Evolutionary conservation across 2,888 invertebrate species (phyloP).

Genomic region (Drosophila stalkeri): DNA sequence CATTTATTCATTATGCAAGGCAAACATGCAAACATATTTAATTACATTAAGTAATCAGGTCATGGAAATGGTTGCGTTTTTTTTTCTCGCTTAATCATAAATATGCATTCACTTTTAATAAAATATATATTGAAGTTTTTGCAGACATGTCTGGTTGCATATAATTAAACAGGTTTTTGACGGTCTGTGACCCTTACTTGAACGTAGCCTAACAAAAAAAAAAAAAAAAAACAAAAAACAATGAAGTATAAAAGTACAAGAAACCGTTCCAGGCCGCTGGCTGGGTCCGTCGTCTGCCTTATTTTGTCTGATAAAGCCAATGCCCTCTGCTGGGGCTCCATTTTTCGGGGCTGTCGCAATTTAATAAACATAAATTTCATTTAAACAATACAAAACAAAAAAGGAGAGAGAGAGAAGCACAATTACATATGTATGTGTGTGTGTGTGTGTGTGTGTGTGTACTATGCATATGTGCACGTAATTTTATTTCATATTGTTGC

Average conservation of each 20-base stretch:
- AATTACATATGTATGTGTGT: conserved; percentile 33
- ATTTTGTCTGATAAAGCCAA: conserved; percentile 42
- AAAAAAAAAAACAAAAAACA: no score
- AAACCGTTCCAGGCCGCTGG: conserved; percentile 9
- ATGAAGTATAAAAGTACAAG: not conserved
- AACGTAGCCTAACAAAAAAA: conserved; percentile 15
- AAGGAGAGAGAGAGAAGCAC: conserved; percentile 14
- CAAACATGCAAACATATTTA: conserved; percentile 2
- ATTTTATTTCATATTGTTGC: conserved; percentile 63
- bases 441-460: conserved; percentile 14
- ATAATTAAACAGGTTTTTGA: not conserved
- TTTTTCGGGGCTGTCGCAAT: conserved; percentile 55
- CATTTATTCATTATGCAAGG: not conserved
- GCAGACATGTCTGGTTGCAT: conserved; percentile 1
- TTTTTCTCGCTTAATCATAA: not conserved
- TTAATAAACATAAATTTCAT: conserved; percentile 75
- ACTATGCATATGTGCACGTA: conserved; percentile 56
- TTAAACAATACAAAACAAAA: conserved; percentile 62
- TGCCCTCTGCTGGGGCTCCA: conserved; percentile 49
- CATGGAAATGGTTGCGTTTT: not conserved
- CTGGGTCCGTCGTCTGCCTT: conserved; percentile 13
- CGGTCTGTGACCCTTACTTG: not conserved
- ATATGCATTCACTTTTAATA: not conserved
- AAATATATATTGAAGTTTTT: not conserved
- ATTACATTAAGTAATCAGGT: not conserved